These are phyloP conservation scores for Plectropomus leopardus DNA, from an alignment of 2,113 vertebrate genomes.

Conservation along the genomic window DNA sequence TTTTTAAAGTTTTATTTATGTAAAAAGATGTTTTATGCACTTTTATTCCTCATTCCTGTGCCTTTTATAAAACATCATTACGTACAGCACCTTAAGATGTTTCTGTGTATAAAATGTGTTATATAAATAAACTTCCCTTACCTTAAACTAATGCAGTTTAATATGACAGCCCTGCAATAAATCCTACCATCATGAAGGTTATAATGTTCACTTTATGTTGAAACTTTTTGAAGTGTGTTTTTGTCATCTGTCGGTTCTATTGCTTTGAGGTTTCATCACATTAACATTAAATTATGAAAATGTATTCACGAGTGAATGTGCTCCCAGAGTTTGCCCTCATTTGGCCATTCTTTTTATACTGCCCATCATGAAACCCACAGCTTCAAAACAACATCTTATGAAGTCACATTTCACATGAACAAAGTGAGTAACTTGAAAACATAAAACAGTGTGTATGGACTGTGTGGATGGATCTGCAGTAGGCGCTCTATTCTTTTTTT, in stretches of 20 bases:
- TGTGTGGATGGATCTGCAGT: background rate
- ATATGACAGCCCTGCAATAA: too few relatives aligned
- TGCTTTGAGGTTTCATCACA: background rate
- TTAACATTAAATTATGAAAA: background rate
- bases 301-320: background rate
- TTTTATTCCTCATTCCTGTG: too few relatives aligned
- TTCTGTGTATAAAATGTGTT: too few relatives aligned
- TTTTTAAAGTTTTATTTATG: background rate
- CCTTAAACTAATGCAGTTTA: too few relatives aligned
- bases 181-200: too few relatives aligned
- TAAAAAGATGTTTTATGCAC: too few relatives aligned
- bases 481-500: background rate
- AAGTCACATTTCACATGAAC: background rate
- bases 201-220: too few relatives aligned
- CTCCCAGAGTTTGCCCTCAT: background rate
- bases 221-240: too few relatives aligned
- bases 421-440: background rate
- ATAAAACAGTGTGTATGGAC: background rate
- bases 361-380: background rate
- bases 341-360: too few relatives aligned
- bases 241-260: background rate
- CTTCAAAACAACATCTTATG: background rate
- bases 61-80: too few relatives aligned
- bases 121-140: too few relatives aligned
- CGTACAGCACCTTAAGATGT: too few relatives aligned